phyloP scores from a whole-genome alignment of 1,140 invertebrate genomes.

The Zaprionus davidi region DNA sequence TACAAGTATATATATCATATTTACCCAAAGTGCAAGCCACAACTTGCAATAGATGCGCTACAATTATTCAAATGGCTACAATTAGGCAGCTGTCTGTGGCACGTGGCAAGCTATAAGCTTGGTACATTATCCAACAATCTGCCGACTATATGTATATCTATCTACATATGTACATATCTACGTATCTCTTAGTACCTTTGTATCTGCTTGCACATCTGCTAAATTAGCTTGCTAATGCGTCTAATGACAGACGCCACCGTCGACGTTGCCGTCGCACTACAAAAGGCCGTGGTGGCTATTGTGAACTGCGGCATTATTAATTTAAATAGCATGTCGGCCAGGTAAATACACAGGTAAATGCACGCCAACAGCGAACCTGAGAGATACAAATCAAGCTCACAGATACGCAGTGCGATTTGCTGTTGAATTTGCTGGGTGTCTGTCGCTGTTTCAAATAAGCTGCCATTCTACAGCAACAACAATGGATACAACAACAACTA shows the following conservation, averaged over 20 bases:
- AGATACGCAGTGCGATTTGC: conserved; percentile 25
- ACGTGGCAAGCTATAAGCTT: background rate
- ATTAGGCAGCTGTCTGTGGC: conserved; percentile 49
- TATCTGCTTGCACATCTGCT: conserved; percentile 37
- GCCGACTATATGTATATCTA: conserved; percentile 17
- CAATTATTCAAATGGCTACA: conserved; percentile 63
- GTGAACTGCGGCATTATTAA: conserved; percentile 66
- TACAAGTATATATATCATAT: background rate
- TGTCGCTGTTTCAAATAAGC: conserved; percentile 24
- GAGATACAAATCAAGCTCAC: conserved; percentile 34
- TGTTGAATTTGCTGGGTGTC: conserved; percentile 16
- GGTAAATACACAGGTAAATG: conserved; percentile 16
- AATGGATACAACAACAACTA: conserved; percentile 2
- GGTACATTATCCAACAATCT: background rate
- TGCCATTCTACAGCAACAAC: background rate
- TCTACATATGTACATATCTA: background rate
- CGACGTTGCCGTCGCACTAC: conserved; percentile 13
- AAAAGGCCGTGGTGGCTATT: conserved; percentile 31
- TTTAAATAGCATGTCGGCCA: conserved; percentile 64
- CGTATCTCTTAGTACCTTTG: background rate
- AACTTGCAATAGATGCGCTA: background rate
- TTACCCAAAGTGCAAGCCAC: background rate
- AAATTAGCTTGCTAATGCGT: conserved; percentile 50
- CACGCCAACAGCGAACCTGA: background rate
- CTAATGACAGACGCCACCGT: conserved; percentile 52